Evolutionary conservation across 2,797 vertebrate genomes (phyloP).

Genomic region (Tapirus indicus): DNA sequence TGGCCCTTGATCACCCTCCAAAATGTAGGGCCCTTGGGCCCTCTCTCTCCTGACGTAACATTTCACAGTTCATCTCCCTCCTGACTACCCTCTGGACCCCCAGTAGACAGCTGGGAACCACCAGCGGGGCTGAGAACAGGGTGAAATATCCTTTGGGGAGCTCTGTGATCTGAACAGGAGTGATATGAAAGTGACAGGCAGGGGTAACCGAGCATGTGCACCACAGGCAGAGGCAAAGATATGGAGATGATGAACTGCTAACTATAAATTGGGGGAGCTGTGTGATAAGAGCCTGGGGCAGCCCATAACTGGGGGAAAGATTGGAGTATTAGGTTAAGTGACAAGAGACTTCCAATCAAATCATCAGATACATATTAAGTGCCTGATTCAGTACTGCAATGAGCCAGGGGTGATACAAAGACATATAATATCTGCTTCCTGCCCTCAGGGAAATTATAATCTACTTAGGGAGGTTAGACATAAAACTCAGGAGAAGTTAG

Average conservation of each 20-base stretch:
- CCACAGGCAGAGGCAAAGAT: neutral
- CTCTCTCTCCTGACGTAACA: neutral
- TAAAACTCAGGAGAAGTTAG: constrained; percentile 35
- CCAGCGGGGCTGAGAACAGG: neutral
- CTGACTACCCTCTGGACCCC: neutral
- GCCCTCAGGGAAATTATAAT: constrained; percentile 66
- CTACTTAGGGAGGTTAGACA: constrained; percentile 41
- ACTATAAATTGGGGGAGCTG: neutral
- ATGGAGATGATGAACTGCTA: neutral
- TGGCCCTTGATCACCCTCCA: neutral
- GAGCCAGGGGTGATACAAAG: neutral
- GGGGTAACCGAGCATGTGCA: neutral
- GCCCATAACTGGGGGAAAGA: neutral
- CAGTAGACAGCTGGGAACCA: neutral
- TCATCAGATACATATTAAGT: constrained; percentile 16
- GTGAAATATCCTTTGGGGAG: neutral
- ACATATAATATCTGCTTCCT: constrained; percentile 3
- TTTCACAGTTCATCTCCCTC: neutral
- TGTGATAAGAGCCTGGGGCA: neutral
- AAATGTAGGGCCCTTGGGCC: neutral
- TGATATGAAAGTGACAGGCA: neutral
- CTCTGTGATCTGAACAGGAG: neutral
- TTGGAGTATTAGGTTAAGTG: constrained; percentile 16
- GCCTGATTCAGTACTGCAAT: neutral
- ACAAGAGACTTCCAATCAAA: constrained; percentile 47